A percentile compares a stretch with the other conserved stretches of the same genome.
phyloP scores from a whole-genome alignment of 2,797 vertebrate genomes.

The Heteromormyrus szaboi region DNA sequence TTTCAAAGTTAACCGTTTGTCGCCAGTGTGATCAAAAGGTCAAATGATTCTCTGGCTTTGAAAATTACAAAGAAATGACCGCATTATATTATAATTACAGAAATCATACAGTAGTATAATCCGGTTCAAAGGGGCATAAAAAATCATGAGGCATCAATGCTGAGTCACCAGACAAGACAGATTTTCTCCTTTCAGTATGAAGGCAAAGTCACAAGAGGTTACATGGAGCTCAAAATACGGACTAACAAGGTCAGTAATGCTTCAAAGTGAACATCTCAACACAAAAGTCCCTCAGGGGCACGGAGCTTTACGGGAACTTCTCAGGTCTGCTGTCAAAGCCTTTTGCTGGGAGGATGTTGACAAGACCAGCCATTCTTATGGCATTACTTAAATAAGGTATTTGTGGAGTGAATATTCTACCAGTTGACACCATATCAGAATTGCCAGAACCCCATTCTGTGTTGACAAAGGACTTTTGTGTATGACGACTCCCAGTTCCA shows the following conservation, averaged over 20 bases:
- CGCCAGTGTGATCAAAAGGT: background rate
- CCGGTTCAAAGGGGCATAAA: background rate
- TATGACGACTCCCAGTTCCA: background rate
- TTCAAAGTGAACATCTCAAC: slow-evolving; percentile 4
- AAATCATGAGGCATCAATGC: background rate
- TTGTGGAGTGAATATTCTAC: background rate
- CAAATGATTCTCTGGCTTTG: background rate
- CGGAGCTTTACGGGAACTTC: background rate
- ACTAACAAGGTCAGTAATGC: background rate
- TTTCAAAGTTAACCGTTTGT: background rate
- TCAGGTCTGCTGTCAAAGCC: background rate
- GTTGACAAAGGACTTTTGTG: background rate
- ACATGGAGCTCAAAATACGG: background rate
- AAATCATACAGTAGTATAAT: background rate
- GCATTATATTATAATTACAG: slow-evolving; percentile 1
- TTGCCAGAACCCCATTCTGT: background rate
- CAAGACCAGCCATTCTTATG: background rate
- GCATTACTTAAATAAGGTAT: background rate
- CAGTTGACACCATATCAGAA: background rate
- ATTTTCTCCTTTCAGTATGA: background rate
- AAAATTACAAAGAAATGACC: background rate
- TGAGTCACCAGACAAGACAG: background rate
- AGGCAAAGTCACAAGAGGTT: background rate
- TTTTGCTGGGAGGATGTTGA: background rate
- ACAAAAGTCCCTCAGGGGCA: background rate